A percentile compares a stretch with the other conserved stretches of the same genome.
Evolutionary conservation across 1,140 invertebrate species (phyloP).

Genomic region (Magallana gigas): DNA sequence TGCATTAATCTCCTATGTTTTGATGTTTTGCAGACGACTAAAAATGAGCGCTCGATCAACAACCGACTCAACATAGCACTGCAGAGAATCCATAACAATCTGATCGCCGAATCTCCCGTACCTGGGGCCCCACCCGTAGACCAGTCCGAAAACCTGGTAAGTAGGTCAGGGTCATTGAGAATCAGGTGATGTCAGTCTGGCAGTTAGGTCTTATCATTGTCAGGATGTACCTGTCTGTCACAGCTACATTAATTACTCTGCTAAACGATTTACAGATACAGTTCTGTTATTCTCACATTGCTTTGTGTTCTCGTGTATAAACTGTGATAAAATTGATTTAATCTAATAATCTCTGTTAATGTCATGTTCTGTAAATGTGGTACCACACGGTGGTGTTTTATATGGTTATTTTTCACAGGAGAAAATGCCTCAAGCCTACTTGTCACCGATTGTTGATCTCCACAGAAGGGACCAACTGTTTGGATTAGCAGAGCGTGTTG

Average conservation of each 20-base stretch:
- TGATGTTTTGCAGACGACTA: conserved; percentile 51
- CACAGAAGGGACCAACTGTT: conserved; percentile 86
- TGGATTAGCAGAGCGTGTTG: conserved; percentile 90
- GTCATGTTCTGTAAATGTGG: too few relatives aligned
- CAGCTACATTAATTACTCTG: too few relatives aligned
- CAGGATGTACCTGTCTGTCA: too few relatives aligned
- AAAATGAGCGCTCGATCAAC: conserved; percentile 69
- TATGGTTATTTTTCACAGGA: conserved; percentile 59
- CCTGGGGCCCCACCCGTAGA: conserved; percentile 66
- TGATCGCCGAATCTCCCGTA: conserved; percentile 78
- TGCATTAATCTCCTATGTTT: not conserved
- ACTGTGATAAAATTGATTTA: too few relatives aligned
- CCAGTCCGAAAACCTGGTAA: conserved; percentile 56
- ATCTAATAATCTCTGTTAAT: too few relatives aligned
- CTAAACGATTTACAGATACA: too few relatives aligned
- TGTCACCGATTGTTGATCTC: conserved; percentile 88
- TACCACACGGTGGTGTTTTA: not conserved
- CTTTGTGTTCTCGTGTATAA: too few relatives aligned
- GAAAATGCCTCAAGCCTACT: conserved; percentile 83
- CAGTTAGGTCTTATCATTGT: too few relatives aligned
- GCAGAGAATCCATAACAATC: conserved; percentile 87
- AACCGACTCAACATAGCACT: conserved; percentile 87
- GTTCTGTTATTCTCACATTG: too few relatives aligned
- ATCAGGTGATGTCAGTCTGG: too few relatives aligned
- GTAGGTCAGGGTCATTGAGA: not conserved